Conservation (phyloP, 2,113 vertebrate genomes). For the Thamnaconus septentrionalis region DNA sequence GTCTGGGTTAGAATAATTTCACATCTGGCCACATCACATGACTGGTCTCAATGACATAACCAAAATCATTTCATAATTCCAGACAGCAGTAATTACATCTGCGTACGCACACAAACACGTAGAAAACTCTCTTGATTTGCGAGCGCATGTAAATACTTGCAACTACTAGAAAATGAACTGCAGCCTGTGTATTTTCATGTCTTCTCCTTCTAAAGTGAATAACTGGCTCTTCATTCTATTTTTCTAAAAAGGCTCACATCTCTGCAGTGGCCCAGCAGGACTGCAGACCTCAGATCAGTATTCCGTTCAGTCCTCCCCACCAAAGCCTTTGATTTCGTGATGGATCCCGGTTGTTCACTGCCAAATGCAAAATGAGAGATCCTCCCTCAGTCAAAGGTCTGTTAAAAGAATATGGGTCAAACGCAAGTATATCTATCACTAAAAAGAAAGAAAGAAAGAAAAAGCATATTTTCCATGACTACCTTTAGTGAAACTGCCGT, state of each 20-base stretch:
- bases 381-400: slow-evolving; percentile 65
- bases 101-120: too few relatives aligned
- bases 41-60: slow-evolving; percentile 20
- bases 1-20: slow-evolving; percentile 45
- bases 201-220: slow-evolving; percentile 33
- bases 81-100: not conserved
- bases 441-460: slow-evolving; percentile 1
- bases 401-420: slow-evolving; percentile 38
- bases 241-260: slow-evolving; percentile 47
- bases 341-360: slow-evolving; percentile 69
- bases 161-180: too few relatives aligned
- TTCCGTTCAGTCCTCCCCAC: slow-evolving; percentile 60
- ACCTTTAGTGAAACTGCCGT: slow-evolving; percentile 31
- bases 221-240: slow-evolving; percentile 42
- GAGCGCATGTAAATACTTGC: too few relatives aligned
- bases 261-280: slow-evolving; percentile 61
- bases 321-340: slow-evolving; percentile 75
- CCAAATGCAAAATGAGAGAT: slow-evolving; percentile 64
- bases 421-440: slow-evolving; percentile 22
- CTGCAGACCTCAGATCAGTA: slow-evolving; percentile 70
- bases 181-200: too few relatives aligned
- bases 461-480: slow-evolving; percentile 20
- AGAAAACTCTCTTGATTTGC: too few relatives aligned
- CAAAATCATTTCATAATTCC: slow-evolving; percentile 35
- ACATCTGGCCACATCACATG: slow-evolving; percentile 35